Conservation (phyloP, 2,113 vertebrate species). For the Syrrhaptes paradoxus region DNA sequence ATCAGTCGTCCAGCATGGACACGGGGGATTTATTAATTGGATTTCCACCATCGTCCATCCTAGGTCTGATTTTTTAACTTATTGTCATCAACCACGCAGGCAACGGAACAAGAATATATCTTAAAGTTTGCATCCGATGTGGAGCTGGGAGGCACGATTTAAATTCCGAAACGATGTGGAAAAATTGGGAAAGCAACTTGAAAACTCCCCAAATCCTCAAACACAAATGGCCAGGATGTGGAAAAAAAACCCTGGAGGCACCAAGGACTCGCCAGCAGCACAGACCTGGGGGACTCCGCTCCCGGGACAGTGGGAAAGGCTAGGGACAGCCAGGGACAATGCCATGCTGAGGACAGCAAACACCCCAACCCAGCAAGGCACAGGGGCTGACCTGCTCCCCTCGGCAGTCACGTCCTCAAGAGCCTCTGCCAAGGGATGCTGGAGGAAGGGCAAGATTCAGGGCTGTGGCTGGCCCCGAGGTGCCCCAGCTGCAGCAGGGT, state of each 20-base stretch:
- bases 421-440: neutral
- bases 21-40: neutral
- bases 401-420: rapidly evolving
- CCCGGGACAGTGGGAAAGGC: no score
- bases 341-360: neutral
- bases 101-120: neutral
- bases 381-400: neutral
- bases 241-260: neutral
- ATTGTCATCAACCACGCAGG: neutral
- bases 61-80: neutral
- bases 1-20: neutral
- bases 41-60: neutral
- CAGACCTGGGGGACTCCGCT: rapidly evolving
- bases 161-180: neutral
- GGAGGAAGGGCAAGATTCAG: neutral
- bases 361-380: neutral
- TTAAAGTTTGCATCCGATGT: neutral
- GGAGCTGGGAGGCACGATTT: neutral
- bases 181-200: neutral
- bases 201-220: neutral
- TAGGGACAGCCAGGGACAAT: neutral
- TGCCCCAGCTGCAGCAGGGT: neutral
- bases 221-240: neutral
- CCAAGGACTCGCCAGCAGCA: neutral
- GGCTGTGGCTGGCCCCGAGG: neutral